Conservation (phyloP, 92 coral and sea anemone genomes). For the Palythoa grandis region DNA sequence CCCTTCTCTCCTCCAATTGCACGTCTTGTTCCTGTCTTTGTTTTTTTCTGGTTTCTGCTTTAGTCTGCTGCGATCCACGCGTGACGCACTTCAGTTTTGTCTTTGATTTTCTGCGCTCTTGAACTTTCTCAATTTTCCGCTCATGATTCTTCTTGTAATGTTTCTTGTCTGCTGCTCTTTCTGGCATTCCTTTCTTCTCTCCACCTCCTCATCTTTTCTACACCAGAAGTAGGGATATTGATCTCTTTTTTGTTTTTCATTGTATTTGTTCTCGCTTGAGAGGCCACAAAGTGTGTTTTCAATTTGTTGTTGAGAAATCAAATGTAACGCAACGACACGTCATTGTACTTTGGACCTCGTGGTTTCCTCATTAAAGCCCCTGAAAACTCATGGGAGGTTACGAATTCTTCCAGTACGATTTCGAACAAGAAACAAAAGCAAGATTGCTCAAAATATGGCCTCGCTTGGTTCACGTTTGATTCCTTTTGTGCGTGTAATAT, state of each 20-base stretch:
- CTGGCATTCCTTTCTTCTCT: conserved; percentile 27
- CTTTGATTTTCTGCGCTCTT: conserved; percentile 41
- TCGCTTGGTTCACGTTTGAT: conserved; percentile 11
- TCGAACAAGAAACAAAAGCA: conserved; percentile 7
- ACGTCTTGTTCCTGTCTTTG: conserved; percentile 2
- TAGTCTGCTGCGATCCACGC: conserved; percentile 29
- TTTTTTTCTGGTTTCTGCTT: conserved; percentile 10
- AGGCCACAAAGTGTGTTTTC: conserved; percentile 12
- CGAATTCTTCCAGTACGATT: background rate
- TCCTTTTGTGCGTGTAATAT: conserved; percentile 19
- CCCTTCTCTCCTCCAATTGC: conserved; percentile 45
- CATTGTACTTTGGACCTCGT: conserved; percentile 23
- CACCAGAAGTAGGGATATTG: conserved; percentile 30
- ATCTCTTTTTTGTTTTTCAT: conserved; percentile 21
- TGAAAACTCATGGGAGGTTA: background rate
- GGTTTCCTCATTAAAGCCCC: conserved; percentile 5
- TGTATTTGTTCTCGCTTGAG: conserved; percentile 21
- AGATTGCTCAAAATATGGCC: conserved; percentile 21
- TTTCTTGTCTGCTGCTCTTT: conserved; percentile 41
- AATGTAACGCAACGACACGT: conserved; percentile 4
- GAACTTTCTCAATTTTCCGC: conserved; percentile 30
- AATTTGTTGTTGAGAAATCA: conserved; percentile 30
- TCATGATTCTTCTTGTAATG: conserved; percentile 37
- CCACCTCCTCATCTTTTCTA: conserved; percentile 36
- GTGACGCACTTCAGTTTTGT: conserved; percentile 7